phyloP scores from a whole-genome alignment of 1,140 invertebrate species.

The Bombus confusus region DNA sequence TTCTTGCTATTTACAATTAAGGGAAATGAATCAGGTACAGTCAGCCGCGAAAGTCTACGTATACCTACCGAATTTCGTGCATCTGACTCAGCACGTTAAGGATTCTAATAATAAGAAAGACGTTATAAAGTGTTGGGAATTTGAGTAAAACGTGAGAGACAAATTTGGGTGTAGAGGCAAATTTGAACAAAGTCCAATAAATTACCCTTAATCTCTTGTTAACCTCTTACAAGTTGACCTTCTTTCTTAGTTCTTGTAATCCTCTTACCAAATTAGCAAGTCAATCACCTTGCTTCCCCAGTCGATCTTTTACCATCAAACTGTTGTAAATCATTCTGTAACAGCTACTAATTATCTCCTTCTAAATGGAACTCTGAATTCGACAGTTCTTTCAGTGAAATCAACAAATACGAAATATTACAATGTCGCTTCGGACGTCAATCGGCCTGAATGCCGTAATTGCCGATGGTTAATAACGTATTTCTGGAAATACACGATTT shows the following conservation, averaged over 20 bases:
- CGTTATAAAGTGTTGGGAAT: not conserved
- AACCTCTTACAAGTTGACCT: slow-evolving; percentile 13
- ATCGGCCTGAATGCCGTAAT: too few relatives aligned
- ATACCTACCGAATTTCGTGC: too few relatives aligned
- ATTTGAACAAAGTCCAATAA: not conserved
- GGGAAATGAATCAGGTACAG: not conserved
- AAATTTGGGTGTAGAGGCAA: not conserved
- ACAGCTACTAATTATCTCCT: not conserved
- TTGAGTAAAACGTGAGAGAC: not conserved
- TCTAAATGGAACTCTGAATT: not conserved
- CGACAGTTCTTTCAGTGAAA: not conserved
- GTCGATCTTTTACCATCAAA: not conserved
- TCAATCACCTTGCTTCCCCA: not conserved
- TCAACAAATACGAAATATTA: not conserved
- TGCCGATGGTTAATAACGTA: not conserved
- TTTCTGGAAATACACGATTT: not conserved
- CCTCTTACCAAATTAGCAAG: slow-evolving; percentile 23
- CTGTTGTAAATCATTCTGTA: not conserved
- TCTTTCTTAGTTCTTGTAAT: slow-evolving; percentile 27
- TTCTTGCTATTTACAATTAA: not conserved
- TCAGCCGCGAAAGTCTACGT: too few relatives aligned
- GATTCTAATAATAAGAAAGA: not conserved
- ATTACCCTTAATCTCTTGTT: slow-evolving; percentile 9
- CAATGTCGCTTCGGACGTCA: too few relatives aligned
- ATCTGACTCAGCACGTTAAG: too few relatives aligned